These are phyloP conservation scores for Drosophila austrosaltans DNA, from an alignment of 2,888 invertebrate genomes.

Conservation along the genomic window DNA sequence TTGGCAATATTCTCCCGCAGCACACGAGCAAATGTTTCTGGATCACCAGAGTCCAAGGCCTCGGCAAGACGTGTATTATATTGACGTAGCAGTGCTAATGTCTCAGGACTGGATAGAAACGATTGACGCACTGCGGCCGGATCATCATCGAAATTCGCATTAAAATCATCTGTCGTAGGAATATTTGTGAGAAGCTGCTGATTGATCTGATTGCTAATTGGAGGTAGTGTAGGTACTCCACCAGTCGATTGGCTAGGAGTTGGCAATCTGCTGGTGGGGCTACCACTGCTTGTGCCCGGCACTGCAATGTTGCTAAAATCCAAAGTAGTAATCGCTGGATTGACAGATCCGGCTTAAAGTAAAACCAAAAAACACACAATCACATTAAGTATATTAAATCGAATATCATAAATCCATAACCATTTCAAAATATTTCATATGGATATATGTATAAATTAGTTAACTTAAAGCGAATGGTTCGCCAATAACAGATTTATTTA, in stretches of 20 bases:
- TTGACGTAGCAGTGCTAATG: slow-evolving; percentile 94
- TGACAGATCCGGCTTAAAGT: slow-evolving; percentile 19
- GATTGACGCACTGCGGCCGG: slow-evolving; percentile 93
- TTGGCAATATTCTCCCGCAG: slow-evolving; percentile 92
- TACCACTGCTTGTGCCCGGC: slow-evolving; percentile 84
- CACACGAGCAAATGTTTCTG: slow-evolving; percentile 91
- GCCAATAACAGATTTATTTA: too few relatives aligned
- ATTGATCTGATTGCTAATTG: slow-evolving; percentile 12
- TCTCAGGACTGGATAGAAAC: slow-evolving; percentile 95
- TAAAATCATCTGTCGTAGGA: slow-evolving; percentile 80
- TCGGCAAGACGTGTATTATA: slow-evolving; percentile 97
- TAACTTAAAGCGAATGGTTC: too few relatives aligned
- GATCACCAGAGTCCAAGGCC: slow-evolving; percentile 92
- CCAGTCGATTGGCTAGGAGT: slow-evolving; percentile 28
- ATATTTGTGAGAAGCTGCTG: slow-evolving; percentile 50
- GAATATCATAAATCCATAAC: background rate
- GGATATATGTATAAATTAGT: too few relatives aligned
- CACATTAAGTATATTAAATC: background rate
- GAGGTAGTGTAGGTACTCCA: background rate
- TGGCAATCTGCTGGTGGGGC: slow-evolving; percentile 36
- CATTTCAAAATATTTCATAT: background rate
- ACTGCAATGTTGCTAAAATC: slow-evolving; percentile 95
- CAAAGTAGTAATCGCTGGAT: slow-evolving; percentile 82
- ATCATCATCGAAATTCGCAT: slow-evolving; percentile 88
- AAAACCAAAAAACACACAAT: background rate